Evolutionary conservation across 2,113 vertebrate species (phyloP).

Genomic region (Sinocyclocheilus grahami): DNA sequence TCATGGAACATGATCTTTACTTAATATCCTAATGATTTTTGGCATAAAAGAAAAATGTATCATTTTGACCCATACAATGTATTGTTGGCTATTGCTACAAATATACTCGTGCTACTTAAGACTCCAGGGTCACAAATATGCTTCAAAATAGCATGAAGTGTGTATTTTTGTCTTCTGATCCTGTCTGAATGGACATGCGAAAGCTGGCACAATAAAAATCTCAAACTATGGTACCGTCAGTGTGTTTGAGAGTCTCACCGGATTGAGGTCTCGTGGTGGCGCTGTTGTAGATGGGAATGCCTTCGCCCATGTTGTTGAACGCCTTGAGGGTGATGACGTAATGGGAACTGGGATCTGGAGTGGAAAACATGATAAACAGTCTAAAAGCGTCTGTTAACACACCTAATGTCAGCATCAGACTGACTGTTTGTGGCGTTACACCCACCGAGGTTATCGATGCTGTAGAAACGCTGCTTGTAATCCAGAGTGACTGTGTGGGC

Average conservation of each 20-base stretch:
- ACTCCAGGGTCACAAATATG: neutral
- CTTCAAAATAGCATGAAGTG: neutral
- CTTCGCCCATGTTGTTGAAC: slow-evolving; percentile 95
- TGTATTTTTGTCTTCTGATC: neutral
- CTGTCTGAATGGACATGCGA: neutral
- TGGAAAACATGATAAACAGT: slow-evolving; percentile 44
- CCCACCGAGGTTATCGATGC: slow-evolving; percentile 93
- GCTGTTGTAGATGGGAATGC: slow-evolving; percentile 96
- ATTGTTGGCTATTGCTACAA: too few species aligned
- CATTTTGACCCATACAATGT: too few species aligned
- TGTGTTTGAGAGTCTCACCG: slow-evolving; percentile 72
- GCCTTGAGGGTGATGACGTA: slow-evolving; percentile 98
- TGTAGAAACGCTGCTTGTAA: slow-evolving; percentile 97
- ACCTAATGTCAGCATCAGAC: neutral
- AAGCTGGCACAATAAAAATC: neutral
- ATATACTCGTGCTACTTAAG: too few species aligned
- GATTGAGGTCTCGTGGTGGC: slow-evolving; percentile 92
- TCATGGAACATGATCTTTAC: too few species aligned
- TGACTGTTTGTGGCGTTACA: neutral
- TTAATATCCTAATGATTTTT: too few species aligned
- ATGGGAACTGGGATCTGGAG: slow-evolving; percentile 91
- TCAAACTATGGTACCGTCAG: too few species aligned
- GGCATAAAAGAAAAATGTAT: too few species aligned
- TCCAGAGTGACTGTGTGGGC: slow-evolving; percentile 96
- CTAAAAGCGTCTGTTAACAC: neutral